Evolutionary conservation across 64 coral and sea anemone species (phyloP).

Genomic region (Montipora efflorescens): DNA sequence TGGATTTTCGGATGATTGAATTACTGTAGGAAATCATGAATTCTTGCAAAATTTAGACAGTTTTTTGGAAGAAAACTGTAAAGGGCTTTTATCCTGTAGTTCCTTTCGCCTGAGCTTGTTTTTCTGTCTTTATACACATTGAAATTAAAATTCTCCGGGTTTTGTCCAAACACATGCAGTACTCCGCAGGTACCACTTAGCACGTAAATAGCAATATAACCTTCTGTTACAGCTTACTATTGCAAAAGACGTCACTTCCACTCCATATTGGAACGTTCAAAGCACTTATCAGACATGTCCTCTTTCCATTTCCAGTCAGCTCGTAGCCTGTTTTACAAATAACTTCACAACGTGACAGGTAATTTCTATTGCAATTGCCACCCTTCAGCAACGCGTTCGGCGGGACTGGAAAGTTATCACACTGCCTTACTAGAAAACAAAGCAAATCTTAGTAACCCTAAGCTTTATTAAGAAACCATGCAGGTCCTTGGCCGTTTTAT

Average conservation of each 20-base stretch:
- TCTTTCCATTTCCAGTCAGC: conserved; percentile 54
- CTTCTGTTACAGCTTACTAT: conserved; percentile 41
- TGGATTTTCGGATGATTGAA: too few relatives aligned
- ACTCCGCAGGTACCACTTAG: too few relatives aligned
- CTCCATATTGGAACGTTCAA: conserved; percentile 57
- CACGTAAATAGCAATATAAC: background rate
- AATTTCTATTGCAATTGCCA: conserved; percentile 67
- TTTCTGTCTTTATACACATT: too few relatives aligned
- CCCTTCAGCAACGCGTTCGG: conserved; percentile 56
- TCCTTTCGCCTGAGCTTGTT: too few relatives aligned
- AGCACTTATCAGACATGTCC: conserved; percentile 57
- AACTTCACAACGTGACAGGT: conserved; percentile 73
- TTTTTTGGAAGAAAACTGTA: too few relatives aligned
- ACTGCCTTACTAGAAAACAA: conserved; percentile 54
- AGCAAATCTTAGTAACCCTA: background rate
- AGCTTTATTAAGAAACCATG: background rate
- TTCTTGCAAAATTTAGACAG: too few relatives aligned
- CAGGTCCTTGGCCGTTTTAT: too few relatives aligned
- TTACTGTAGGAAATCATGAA: too few relatives aligned
- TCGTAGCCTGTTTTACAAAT: conserved; percentile 86
- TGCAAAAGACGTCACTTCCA: conserved; percentile 65
- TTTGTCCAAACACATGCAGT: too few relatives aligned
- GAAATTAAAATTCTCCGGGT: too few relatives aligned
- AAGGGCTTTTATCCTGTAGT: too few relatives aligned
- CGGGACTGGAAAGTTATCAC: conserved; percentile 69